Base-by-base conservation (phyloP, 2,113 vertebrate species). In the Pachyramphus minor region DNA sequence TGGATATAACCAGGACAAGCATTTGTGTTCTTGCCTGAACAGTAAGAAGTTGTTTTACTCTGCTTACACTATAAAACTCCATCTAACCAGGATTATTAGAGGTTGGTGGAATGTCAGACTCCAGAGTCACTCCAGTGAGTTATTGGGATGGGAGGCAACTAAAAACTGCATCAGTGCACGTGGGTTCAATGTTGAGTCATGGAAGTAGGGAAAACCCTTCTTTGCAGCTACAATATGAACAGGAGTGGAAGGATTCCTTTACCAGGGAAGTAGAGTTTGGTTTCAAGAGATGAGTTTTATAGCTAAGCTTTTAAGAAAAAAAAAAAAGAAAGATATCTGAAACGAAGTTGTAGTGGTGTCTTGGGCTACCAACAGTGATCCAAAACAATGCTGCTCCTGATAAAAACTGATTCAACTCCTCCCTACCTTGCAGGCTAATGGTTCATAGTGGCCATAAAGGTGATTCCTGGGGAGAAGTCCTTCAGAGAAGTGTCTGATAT, bases 361-460 rank as follows among this genome's bases (percentile, higher is more conserved):
- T 39, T 30, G 50, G 74, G 55, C 42, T 28, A 22, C 24, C 25
- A 45, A 7, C 9, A 24, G 15, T 5, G 13, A 22, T 9, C 24
- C 11, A 39, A 28, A 24, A 9, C 50, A 56, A 15, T 10, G 8
- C 35, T 28, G 23, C 59, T 53, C 52, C 33, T 59, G n/a, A 17
- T 18, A 58, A 47, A n/a, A 14, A 11, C 6, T 4, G 0, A 5
- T 16, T 12, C 44, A 19, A 12, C 0, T 37, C 8, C 47, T 83
- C 21, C 45, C 55, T 58, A 24, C 22, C 72, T 18, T 24, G 39
- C 4, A 2, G 31, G 24, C 28, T 63, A 64, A 7, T 18, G n/a
- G 45, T 9, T n/a, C 0, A 0, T 0, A 30, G n/a, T 4, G 30
- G 14, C 33, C 84, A 60, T 25, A 24, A 28, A 44, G 47, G n/a